phyloP scores from a whole-genome alignment of 2,797 vertebrate species.

The Notolepis coatsorum region DNA sequence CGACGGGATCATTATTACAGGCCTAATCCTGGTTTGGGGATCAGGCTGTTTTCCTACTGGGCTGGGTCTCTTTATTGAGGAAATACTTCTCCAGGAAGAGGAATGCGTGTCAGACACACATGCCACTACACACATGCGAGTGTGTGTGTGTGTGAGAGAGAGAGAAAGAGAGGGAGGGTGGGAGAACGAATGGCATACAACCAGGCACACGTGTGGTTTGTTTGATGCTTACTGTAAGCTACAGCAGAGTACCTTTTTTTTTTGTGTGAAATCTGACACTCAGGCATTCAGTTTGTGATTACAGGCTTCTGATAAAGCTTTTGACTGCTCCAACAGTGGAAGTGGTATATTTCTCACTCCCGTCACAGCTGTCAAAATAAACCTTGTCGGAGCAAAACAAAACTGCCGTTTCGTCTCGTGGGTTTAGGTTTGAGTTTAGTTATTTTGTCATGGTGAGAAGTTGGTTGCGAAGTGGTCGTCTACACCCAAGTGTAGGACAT shows the following conservation, averaged over 20 bases:
- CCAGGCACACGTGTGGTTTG: constrained; percentile 18
- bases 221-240: neutral
- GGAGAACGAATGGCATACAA: neutral
- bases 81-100: constrained; percentile 58
- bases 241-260: constrained; percentile 9
- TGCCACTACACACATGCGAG: constrained; percentile 15
- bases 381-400: neutral
- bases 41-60: constrained; percentile 38
- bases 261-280: neutral
- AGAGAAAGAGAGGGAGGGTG: neutral
- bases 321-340: no score
- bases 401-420: no score
- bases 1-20: neutral
- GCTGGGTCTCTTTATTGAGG: constrained; percentile 62
- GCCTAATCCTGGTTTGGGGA: neutral
- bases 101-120: constrained; percentile 39
- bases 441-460: no score
- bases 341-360: no score
- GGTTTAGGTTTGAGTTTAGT: no score
- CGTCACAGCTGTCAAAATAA: neutral
- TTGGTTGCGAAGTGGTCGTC: no score
- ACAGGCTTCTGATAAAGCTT: constrained; percentile 18
- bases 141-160: neutral
- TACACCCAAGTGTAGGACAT: no score
- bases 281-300: constrained; percentile 22